Evolutionary conservation across 2,797 vertebrate genomes (phyloP).

Genomic region (Ceyx erithaca): DNA sequence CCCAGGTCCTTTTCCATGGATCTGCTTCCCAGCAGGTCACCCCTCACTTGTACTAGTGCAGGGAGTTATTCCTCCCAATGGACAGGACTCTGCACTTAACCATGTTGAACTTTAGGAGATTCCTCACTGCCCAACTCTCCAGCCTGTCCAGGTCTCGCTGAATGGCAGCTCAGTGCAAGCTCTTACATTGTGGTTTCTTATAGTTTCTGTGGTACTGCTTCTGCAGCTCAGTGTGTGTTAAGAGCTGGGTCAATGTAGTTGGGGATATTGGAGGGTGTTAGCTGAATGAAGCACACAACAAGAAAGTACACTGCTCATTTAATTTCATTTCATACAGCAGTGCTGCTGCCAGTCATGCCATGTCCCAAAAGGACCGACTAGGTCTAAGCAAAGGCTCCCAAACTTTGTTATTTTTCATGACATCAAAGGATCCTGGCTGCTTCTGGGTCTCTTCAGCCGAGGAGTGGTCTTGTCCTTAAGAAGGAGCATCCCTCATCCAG

Average conservation of each 20-base stretch:
- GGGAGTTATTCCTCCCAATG: too few relatives aligned
- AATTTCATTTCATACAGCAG: neutral
- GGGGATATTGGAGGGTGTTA: neutral
- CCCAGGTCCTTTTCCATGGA: too few relatives aligned
- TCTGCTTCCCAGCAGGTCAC: too few relatives aligned
- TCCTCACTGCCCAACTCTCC: neutral
- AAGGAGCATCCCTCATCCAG: neutral
- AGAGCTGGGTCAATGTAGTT: neutral
- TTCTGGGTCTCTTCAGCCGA: neutral
- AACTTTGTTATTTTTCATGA: neutral
- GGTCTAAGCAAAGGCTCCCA: neutral
- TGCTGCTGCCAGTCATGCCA: neutral
- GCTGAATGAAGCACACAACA: neutral
- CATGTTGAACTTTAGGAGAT: neutral
- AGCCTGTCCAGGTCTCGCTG: neutral
- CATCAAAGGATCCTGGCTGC: neutral
- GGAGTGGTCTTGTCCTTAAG: fast-evolving
- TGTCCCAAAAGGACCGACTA: neutral
- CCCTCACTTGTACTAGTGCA: too few relatives aligned
- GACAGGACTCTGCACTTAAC: neutral
- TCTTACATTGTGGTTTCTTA: neutral
- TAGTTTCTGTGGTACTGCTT: neutral
- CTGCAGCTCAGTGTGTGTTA: fast-evolving
- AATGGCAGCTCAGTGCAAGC: neutral
- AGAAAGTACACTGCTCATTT: neutral